These are phyloP conservation scores for Heliconius ethilla DNA, from an alignment of 2,888 invertebrate genomes.

Conservation along the genomic window DNA sequence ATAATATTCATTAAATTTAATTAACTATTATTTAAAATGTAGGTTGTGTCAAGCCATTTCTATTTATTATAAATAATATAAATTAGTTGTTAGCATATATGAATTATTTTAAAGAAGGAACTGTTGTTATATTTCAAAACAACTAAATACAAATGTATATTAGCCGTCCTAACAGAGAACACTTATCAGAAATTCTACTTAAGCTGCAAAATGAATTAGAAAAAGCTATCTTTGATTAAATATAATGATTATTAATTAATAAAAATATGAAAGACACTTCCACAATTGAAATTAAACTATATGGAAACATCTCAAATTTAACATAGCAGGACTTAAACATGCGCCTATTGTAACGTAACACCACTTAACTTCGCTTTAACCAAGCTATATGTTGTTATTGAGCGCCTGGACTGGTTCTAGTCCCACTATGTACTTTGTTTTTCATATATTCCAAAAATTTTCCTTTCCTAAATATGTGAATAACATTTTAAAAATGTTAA, in stretches of 20 bases:
- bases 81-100: not conserved
- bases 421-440: too few relatives aligned
- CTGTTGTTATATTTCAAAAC: not conserved
- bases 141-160: not conserved
- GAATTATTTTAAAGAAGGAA: not conserved
- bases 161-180: slow-evolving; percentile 1
- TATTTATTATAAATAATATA: not conserved
- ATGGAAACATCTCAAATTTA: not conserved
- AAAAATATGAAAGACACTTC: too few relatives aligned
- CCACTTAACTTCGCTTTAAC: not conserved
- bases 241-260: too few relatives aligned
- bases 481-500: not conserved
- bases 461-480: not conserved
- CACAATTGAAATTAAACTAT: not conserved
- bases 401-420: not conserved
- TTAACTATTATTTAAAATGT: not conserved
- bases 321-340: not conserved
- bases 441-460: not conserved
- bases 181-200: not conserved
- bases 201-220: not conserved
- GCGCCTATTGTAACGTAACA: not conserved
- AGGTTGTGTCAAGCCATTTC: slow-evolving; percentile 1
- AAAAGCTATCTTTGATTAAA: too few relatives aligned
- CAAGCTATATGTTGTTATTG: not conserved
- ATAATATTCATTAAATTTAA: not conserved